Conservation (phyloP, 1,140 invertebrate genomes). For the Diachasma alloeum region DNA sequence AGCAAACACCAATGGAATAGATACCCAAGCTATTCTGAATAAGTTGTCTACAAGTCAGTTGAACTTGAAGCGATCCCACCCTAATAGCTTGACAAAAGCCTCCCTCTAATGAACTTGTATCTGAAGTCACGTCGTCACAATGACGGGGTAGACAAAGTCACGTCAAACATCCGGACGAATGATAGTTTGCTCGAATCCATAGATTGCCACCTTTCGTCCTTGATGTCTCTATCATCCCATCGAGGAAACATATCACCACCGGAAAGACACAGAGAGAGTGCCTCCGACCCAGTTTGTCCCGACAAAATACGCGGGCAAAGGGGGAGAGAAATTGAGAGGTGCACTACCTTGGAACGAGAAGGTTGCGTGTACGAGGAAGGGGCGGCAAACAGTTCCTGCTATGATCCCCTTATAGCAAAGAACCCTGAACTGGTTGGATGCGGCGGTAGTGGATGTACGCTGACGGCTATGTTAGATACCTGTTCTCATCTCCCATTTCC, state of each 20-base stretch:
- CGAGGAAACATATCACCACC: not conserved
- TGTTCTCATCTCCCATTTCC: slow-evolving; percentile 24
- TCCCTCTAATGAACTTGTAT: not conserved
- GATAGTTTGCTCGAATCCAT: not conserved
- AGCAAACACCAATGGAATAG: not conserved
- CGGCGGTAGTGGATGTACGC: not conserved
- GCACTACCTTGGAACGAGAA: not conserved
- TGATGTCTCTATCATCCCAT: not conserved
- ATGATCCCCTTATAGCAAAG: not conserved
- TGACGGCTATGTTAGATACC: slow-evolving; percentile 18
- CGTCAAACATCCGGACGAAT: slow-evolving; percentile 3
- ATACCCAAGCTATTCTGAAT: not conserved
- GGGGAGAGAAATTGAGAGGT: not conserved
- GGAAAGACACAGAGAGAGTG: not conserved
- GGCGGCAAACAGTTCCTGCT: not conserved
- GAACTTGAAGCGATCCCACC: not conserved
- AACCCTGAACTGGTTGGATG: not conserved
- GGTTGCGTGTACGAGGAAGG: not conserved
- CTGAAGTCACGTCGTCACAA: not conserved
- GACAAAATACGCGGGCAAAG: not conserved
- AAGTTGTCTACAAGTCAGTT: not conserved
- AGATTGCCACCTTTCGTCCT: not conserved
- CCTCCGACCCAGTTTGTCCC: slow-evolving; percentile 13
- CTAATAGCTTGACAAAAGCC: not conserved
- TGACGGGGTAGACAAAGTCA: not conserved